phyloP scores from a whole-genome alignment of 2,113 vertebrate genomes.

The Paradisaea rubra region DNA sequence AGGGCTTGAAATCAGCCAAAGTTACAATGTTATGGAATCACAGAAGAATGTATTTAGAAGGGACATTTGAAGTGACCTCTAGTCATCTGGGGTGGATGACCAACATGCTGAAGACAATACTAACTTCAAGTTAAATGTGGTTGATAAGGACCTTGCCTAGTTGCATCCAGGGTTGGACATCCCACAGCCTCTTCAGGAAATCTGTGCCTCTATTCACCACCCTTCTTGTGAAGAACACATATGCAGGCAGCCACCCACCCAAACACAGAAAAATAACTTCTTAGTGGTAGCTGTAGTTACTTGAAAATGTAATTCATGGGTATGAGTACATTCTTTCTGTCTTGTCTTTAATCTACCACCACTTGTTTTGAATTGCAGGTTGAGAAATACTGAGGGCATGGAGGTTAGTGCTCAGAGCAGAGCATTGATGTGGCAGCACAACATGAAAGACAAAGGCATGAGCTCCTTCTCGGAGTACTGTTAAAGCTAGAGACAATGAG shows the following conservation, averaged over 20 bases:
- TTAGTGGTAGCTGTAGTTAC: neutral
- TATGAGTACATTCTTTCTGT: neutral
- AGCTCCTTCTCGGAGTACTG: neutral
- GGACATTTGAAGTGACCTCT: neutral
- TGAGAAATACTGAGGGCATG: constrained; percentile 13
- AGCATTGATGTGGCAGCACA: neutral
- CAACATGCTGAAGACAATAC: neutral
- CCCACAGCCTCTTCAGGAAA: neutral
- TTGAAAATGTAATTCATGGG: neutral
- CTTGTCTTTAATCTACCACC: neutral
- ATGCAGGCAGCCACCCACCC: neutral
- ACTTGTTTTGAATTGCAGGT: neutral
- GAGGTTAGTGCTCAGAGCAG: neutral
- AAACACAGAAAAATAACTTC: neutral
- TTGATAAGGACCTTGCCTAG: neutral
- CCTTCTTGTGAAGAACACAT: neutral
- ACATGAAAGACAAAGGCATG: neutral
- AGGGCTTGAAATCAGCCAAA: neutral
- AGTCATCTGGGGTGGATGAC: neutral
- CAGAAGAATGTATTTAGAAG: neutral
- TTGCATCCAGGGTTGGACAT: neutral
- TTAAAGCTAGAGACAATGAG: neutral
- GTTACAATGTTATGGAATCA: neutral
- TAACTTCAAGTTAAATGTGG: neutral
- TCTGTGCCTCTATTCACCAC: neutral